A percentile compares a stretch with the other conserved stretches of the same genome.
These are phyloP conservation scores for Leucoraja erinaceus DNA, from an alignment of 2,113 vertebrate genomes.

Conservation along the genomic window DNA sequence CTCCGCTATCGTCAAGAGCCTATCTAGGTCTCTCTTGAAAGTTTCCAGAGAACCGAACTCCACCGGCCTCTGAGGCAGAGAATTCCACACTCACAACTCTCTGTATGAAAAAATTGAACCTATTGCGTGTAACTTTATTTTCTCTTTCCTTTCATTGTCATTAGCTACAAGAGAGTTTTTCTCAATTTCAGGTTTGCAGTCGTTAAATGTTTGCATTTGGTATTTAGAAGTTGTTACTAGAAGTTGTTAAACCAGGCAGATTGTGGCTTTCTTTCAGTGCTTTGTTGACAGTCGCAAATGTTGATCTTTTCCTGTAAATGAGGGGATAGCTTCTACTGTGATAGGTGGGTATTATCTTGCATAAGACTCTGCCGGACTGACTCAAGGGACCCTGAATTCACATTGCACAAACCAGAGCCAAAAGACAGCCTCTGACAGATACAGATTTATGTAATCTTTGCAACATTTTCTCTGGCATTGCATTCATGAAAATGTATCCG, in stretches of 20 bases:
- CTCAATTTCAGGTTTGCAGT: background rate
- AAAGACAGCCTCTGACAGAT: constrained; percentile 19
- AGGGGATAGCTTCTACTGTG: constrained; percentile 15
- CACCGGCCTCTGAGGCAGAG: no score
- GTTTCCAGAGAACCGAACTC: no score
- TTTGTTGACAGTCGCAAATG: constrained; percentile 7
- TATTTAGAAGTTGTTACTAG: background rate
- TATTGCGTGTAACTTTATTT: background rate
- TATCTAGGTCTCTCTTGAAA: no score
- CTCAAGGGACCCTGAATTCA: constrained; percentile 24
- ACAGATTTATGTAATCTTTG: constrained; percentile 26
- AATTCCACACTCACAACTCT: no score
- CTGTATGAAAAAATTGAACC: background rate
- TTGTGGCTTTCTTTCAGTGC: background rate
- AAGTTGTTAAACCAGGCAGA: background rate
- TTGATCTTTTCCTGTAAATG: background rate
- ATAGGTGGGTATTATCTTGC: constrained; percentile 10
- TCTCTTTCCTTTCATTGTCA: background rate
- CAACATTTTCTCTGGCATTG: background rate
- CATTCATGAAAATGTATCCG: background rate
- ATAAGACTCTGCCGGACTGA: background rate
- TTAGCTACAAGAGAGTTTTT: background rate
- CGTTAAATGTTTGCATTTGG: background rate
- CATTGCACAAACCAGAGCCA: background rate
- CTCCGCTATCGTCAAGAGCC: no score